These are phyloP conservation scores for Sebastes itinus DNA, from an alignment of 2,797 vertebrate species.

Conservation along the genomic window DNA sequence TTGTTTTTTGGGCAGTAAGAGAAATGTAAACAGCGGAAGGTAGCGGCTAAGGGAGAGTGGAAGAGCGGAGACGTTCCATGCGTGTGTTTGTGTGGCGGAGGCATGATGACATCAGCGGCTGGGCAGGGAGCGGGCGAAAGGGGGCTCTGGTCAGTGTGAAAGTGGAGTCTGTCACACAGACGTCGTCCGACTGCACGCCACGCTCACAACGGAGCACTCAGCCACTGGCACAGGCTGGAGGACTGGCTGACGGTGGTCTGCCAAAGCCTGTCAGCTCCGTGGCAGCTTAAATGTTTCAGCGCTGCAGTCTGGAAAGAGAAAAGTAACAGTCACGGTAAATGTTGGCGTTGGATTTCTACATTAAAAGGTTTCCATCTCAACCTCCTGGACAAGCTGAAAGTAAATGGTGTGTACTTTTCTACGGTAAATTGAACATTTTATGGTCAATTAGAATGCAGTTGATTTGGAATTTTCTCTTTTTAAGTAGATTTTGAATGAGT, in stretches of 20 bases:
- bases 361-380: slow-evolving; percentile 66
- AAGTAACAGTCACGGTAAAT: slow-evolving; percentile 61
- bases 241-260: slow-evolving; percentile 63
- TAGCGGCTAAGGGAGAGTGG: slow-evolving; percentile 74
- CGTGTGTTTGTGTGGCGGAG: slow-evolving; percentile 52
- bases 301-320: slow-evolving; percentile 63
- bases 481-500: slow-evolving; percentile 7
- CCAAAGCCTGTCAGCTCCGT: slow-evolving; percentile 73
- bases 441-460: slow-evolving; percentile 35
- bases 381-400: slow-evolving; percentile 17
- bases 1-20: slow-evolving; percentile 78
- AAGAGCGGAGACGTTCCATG: slow-evolving; percentile 62
- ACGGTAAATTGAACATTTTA: slow-evolving; percentile 55
- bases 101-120: slow-evolving; percentile 79
- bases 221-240: slow-evolving; percentile 60
- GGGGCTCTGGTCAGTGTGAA: slow-evolving; percentile 81
- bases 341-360: slow-evolving; percentile 57
- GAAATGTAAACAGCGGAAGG: slow-evolving; percentile 83
- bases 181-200: slow-evolving; percentile 65
- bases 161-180: slow-evolving; percentile 79
- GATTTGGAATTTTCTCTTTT: slow-evolving; percentile 29
- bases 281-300: slow-evolving; percentile 73
- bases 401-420: slow-evolving; percentile 50
- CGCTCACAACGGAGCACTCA: slow-evolving; percentile 73
- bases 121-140: slow-evolving; percentile 67